Evolutionary conservation across 2,888 invertebrate species (phyloP).

Genomic region (Pantelozetes paolii): DNA sequence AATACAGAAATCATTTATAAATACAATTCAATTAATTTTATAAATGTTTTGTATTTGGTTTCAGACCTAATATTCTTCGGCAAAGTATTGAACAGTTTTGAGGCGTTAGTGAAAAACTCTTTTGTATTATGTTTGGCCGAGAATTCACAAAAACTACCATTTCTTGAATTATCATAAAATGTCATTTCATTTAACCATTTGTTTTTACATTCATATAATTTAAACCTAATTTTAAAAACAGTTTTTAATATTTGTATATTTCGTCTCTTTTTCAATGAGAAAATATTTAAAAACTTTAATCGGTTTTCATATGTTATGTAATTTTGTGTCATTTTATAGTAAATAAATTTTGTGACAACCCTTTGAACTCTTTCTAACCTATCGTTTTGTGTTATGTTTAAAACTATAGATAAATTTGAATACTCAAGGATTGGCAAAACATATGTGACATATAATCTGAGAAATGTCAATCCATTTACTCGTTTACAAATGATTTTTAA

Average conservation of each 20-base stretch:
- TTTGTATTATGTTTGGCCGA: background rate
- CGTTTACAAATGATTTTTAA: background rate
- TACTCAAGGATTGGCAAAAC: background rate
- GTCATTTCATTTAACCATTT: background rate
- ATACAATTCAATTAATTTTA: background rate
- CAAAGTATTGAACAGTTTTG: background rate
- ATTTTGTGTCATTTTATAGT: background rate
- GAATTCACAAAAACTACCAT: background rate
- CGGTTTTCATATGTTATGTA: background rate
- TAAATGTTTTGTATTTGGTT: background rate
- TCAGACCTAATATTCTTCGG: background rate
- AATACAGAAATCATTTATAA: background rate
- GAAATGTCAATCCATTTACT: background rate
- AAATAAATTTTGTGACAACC: constrained; percentile 3
- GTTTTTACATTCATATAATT: background rate
- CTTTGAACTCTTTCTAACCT: background rate
- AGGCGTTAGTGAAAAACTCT: background rate
- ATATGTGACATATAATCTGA: background rate
- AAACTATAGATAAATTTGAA: background rate
- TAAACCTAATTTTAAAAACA: background rate
- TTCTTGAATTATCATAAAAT: background rate
- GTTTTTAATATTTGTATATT: background rate
- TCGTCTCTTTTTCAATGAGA: background rate
- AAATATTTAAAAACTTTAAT: background rate
- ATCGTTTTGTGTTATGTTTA: background rate